Conservation (phyloP, 2,113 vertebrate species). For the Gymnocephalus cernua region DNA sequence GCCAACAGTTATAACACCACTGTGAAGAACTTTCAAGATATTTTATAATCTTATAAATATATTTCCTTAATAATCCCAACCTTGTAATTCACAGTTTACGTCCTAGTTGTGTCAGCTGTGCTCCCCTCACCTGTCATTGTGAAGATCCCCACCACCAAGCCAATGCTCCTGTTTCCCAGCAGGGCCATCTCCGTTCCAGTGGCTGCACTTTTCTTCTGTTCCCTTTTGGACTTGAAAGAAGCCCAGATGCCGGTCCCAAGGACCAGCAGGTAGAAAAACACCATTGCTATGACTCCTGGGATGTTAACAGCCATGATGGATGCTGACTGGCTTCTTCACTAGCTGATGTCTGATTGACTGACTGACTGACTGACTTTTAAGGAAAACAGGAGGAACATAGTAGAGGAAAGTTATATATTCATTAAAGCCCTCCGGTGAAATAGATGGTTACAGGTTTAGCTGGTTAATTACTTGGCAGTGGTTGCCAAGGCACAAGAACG, state of each 20-base stretch:
- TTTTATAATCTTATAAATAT: too few species aligned
- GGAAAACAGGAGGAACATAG: too few species aligned
- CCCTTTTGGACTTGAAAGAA: constrained; percentile 52
- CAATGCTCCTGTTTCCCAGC: constrained; percentile 52
- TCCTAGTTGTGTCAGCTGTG: not conserved
- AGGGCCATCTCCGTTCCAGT: constrained; percentile 39
- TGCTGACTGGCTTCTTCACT: not conserved
- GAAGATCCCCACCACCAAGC: constrained; percentile 48
- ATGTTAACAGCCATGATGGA: constrained; percentile 5
- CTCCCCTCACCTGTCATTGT: constrained; percentile 54
- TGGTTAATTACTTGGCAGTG: too few species aligned
- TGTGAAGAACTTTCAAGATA: too few species aligned
- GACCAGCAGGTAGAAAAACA: constrained; percentile 43
- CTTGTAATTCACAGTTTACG: not conserved
- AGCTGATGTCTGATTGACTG: not conserved
- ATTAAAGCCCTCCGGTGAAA: too few species aligned
- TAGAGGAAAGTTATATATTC: too few species aligned
- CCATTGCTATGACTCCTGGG: not conserved
- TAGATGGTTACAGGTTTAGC: too few species aligned
- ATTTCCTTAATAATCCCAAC: not conserved
- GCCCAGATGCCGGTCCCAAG: constrained; percentile 65
- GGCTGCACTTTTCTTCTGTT: constrained; percentile 16
- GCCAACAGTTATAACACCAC: too few species aligned
- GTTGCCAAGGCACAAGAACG: too few species aligned
- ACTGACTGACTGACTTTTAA: too few species aligned